Conservation (phyloP, 2,888 invertebrate genomes). For the Troides helena region DNA sequence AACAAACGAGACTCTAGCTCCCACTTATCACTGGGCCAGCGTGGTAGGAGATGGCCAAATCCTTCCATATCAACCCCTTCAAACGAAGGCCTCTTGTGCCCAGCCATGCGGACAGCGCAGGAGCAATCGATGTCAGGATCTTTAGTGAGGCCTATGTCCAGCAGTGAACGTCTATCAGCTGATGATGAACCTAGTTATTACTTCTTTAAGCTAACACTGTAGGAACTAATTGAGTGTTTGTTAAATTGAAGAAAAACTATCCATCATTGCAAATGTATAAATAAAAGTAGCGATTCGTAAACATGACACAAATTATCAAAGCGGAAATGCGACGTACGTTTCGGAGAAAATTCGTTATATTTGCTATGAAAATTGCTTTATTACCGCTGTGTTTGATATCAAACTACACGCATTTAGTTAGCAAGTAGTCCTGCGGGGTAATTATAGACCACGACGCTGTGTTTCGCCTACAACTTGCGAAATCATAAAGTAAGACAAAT, state of each 20-base stretch:
- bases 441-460: slow-evolving; percentile 22
- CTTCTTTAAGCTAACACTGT: too few relatives aligned
- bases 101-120: too few relatives aligned
- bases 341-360: slow-evolving; percentile 9
- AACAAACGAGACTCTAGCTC: too few relatives aligned
- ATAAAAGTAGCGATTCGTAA: not conserved
- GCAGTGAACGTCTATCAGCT: too few relatives aligned
- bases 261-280: not conserved
- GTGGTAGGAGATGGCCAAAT: too few relatives aligned
- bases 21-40: too few relatives aligned
- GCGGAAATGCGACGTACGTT: not conserved
- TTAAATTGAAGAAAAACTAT: not conserved
- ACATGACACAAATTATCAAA: not conserved
- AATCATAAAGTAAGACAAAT: slow-evolving; percentile 26
- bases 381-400: slow-evolving; percentile 24
- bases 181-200: too few relatives aligned
- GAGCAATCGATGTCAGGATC: too few relatives aligned
- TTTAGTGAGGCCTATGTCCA: too few relatives aligned
- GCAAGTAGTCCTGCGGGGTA: slow-evolving; percentile 20
- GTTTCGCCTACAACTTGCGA: slow-evolving; percentile 15
- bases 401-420: slow-evolving; percentile 21
- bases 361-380: slow-evolving; percentile 18
- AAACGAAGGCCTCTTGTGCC: too few relatives aligned
- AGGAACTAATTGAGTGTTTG: too few relatives aligned
- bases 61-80: too few relatives aligned